phyloP scores from a whole-genome alignment of 2,888 invertebrate genomes.

The Globia sparganii region DNA sequence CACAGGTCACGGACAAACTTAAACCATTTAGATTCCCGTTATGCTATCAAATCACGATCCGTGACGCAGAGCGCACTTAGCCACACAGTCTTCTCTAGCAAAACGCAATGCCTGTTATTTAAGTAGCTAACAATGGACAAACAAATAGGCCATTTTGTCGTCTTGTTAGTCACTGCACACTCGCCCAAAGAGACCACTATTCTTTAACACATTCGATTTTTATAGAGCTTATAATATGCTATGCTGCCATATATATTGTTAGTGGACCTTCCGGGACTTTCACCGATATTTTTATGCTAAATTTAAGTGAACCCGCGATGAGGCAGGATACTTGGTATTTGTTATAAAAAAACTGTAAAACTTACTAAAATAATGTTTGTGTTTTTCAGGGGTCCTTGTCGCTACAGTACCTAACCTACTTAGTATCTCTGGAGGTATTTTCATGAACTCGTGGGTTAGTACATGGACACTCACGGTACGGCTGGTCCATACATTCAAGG shows the following conservation, averaged over 20 bases:
- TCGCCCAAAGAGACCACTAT: neutral
- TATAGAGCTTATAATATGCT: neutral
- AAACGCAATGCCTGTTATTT: conserved; percentile 5
- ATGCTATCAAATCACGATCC: conserved; percentile 10
- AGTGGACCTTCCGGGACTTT: neutral
- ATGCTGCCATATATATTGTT: neutral
- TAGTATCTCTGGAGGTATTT: too few relatives aligned
- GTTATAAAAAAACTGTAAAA: too few relatives aligned
- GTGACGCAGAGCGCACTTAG: conserved; percentile 11
- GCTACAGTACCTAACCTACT: too few relatives aligned
- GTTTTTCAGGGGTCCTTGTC: too few relatives aligned
- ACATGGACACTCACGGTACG: too few relatives aligned
- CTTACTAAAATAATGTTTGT: too few relatives aligned
- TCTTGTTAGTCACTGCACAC: neutral
- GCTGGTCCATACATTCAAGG: too few relatives aligned
- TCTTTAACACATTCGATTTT: neutral
- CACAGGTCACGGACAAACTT: neutral
- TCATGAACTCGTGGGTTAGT: too few relatives aligned
- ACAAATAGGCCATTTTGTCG: neutral
- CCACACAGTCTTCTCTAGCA: neutral
- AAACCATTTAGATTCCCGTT: conserved; percentile 26
- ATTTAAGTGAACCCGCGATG: too few relatives aligned
- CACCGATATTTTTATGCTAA: neutral
- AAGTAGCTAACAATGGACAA: conserved; percentile 2
- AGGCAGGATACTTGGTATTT: too few relatives aligned